Conservation (phyloP, 2,888 invertebrate species). For the Drosophila peninsularis region DNA sequence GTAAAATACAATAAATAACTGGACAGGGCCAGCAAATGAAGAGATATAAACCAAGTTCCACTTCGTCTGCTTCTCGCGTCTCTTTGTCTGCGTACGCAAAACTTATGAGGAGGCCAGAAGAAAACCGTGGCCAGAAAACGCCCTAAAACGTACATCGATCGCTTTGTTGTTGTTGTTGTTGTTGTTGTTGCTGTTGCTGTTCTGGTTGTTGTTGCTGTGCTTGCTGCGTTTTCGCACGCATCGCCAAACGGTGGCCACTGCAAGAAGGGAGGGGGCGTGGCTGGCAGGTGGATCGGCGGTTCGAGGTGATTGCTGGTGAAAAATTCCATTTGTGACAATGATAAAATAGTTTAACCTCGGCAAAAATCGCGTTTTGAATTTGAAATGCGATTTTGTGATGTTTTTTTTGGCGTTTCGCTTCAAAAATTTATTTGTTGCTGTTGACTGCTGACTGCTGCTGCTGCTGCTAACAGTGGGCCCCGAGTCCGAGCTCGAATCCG, state of each 20-base stretch:
- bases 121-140: constrained; percentile 79
- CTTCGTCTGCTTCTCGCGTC: constrained; percentile 12
- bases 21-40: constrained; percentile 72
- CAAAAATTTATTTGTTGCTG: constrained; percentile 64
- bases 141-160: constrained; percentile 75
- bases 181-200: constrained; percentile 17
- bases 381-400: constrained; percentile 71
- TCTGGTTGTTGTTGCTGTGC: constrained; percentile 41
- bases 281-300: constrained; percentile 66
- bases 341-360: constrained; percentile 84
- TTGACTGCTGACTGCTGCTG: constrained; percentile 14
- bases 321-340: constrained; percentile 83
- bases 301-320: constrained; percentile 74
- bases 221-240: constrained; percentile 80
- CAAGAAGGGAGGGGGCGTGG: constrained; percentile 35
- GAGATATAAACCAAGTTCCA: constrained; percentile 75
- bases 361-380: constrained; percentile 83
- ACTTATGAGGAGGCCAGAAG: constrained; percentile 66
- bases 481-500: constrained; percentile 33
- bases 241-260: constrained; percentile 60
- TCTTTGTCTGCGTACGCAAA: constrained; percentile 68
- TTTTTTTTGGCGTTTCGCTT: constrained; percentile 66
- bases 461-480: constrained; percentile 17
- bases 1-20: constrained; percentile 78
- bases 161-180: constrained; percentile 26